These are phyloP conservation scores for Torymus aiolomorphi DNA, from an alignment of 2,888 invertebrate genomes.

Conservation along the genomic window DNA sequence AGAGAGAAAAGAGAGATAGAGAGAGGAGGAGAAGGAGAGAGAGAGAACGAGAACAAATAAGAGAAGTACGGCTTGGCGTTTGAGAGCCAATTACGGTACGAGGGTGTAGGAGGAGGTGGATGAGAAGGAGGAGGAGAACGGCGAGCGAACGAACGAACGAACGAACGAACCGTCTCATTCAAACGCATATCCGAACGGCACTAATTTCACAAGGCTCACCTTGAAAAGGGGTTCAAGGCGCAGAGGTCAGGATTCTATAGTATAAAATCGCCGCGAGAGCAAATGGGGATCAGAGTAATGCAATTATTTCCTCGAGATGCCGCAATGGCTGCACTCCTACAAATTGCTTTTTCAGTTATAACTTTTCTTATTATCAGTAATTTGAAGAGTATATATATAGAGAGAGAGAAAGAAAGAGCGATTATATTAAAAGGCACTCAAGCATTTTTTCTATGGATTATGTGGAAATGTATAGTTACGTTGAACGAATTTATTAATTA, in stretches of 20 bases:
- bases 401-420: too few species aligned
- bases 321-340: too few species aligned
- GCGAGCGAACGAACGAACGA: not conserved
- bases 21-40: not conserved
- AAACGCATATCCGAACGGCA: slow-evolving; percentile 46
- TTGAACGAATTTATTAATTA: too few species aligned
- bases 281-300: too few species aligned
- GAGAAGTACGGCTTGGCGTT: slow-evolving; percentile 27
- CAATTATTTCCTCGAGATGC: too few species aligned
- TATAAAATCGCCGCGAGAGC: too few species aligned
- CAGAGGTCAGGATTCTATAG: slow-evolving; percentile 31
- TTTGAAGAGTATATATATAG: too few species aligned
- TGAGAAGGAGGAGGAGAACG: not conserved
- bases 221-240: slow-evolving; percentile 55
- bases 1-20: not conserved
- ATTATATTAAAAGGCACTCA: too few species aligned
- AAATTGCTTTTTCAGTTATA: too few species aligned
- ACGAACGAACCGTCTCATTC: slow-evolving; percentile 11
- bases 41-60: slow-evolving; percentile 40
- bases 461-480: too few species aligned
- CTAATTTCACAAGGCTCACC: slow-evolving; percentile 55
- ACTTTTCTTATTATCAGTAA: not conserved
- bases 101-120: not conserved
- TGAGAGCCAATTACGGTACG: slow-evolving; percentile 47
- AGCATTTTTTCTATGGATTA: too few species aligned